Base-by-base conservation (phyloP, 2,797 vertebrate species). In the Hydrocynus forskahlii region DNA sequence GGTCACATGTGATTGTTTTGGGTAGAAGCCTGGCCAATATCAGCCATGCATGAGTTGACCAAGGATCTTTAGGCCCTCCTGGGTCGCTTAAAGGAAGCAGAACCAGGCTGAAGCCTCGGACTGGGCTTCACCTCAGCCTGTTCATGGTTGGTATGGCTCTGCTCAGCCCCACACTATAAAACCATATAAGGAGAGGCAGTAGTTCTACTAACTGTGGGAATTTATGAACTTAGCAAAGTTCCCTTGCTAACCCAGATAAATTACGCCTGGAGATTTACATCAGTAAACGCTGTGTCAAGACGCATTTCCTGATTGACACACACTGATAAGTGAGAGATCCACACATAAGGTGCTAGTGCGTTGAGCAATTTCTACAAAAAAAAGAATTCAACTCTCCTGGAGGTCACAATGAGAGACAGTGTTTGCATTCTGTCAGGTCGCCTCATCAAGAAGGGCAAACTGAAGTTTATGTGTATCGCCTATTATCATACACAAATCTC, bases 231-330 rank as follows among this genome's bases (percentile, higher is more conserved):
- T 87, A 89, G 79, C 48, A 86, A 89, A 91, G 91, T 92, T 90
- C 92, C 91, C 91, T 89, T 92, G 87, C 90, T 89, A 90, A 91
- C 87, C 84, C 75, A 88, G 92, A 93, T 94, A 89, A 92, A 91
- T 92, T 89, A 87, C 91, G 90, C 84, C 13, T 57, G 17, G 60
- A 84, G 83, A 90, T 91, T 88, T 84, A 29, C 73, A 90, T 87
- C 87, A 91, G 89, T 90, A 88, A 90, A 92, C 70, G 89, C 40
- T 88, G 88, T 88, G 89, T 87, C 88, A 89, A 92, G 91, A 83
- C 91, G 69, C 79, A 82, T 85, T 81, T 81, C 43, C 67, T 88
- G 93, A 94, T 92, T 90, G 88, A 88, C 82, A 50, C 25, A 84
- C 55, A 88, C 88, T 88, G 87, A 88, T 88, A 87, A 62, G 69